Conservation (phyloP, 2,113 vertebrate species). For the Jaculus jaculus region DNA sequence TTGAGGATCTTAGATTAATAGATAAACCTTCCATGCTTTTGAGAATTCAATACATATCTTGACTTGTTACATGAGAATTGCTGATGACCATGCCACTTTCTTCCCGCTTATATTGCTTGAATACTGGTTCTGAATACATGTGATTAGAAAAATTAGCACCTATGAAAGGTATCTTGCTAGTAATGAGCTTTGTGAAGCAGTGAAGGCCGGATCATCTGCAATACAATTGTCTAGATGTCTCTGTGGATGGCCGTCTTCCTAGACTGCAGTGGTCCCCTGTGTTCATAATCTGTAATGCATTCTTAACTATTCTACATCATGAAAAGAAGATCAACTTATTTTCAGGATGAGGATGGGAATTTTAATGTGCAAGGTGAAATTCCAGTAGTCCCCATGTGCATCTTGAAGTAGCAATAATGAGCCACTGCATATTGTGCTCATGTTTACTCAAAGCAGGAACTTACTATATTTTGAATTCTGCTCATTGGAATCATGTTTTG, state of each 20-base stretch:
- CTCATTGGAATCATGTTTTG: background rate
- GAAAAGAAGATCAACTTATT: background rate
- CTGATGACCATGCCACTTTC: background rate
- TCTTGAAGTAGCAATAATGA: background rate
- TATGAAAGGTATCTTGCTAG: background rate
- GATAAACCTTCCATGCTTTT: background rate
- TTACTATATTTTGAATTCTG: background rate
- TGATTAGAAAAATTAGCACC: background rate
- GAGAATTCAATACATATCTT: background rate
- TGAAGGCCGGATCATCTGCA: background rate
- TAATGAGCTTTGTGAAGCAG: background rate
- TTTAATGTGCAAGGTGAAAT: background rate
- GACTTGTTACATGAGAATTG: background rate
- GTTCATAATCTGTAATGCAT: background rate
- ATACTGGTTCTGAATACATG: background rate
- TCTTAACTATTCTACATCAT: background rate
- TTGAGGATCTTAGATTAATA: background rate
- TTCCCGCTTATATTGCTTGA: background rate
- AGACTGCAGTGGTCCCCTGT: background rate
- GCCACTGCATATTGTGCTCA: background rate
- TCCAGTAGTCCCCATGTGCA: background rate
- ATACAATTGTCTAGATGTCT: background rate
- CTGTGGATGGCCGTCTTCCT: background rate
- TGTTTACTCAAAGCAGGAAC: background rate
- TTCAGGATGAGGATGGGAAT: background rate